Percentiles rank a stretch among this genome's conserved stretches.
These are phyloP conservation scores for Xanthia icteritia DNA, from an alignment of 2,888 invertebrate species.

Conservation along the genomic window DNA sequence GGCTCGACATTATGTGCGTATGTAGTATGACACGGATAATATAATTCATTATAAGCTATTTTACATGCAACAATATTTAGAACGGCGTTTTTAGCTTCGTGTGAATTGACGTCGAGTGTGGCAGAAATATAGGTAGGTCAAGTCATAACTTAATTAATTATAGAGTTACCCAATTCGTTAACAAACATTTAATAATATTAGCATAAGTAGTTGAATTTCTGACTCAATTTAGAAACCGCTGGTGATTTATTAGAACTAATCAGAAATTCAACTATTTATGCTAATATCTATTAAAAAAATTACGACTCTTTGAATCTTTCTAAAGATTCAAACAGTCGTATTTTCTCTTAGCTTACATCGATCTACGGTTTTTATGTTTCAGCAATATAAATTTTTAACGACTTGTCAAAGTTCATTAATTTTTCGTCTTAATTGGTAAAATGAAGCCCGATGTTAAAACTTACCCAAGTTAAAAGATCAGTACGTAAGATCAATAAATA, in stretches of 20 bases:
- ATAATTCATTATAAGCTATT: conserved; percentile 6
- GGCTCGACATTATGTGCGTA: conserved; percentile 26
- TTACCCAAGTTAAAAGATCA: conserved; percentile 74
- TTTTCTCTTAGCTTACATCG: neutral
- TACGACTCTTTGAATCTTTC: too few species aligned
- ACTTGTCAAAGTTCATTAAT: conserved; percentile 48
- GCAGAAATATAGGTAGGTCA: too few species aligned
- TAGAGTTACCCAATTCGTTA: neutral
- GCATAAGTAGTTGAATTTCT: neutral
- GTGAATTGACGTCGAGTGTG: neutral
- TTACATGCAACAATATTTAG: neutral
- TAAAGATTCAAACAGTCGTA: neutral
- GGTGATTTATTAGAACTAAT: neutral
- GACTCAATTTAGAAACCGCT: neutral
- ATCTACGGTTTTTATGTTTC: conserved; percentile 31
- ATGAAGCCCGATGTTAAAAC: conserved; percentile 65
- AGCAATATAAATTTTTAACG: conserved; percentile 24
- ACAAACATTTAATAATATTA: neutral
- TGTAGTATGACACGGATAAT: conserved; percentile 35
- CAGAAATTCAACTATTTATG: too few species aligned
- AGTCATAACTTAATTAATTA: neutral
- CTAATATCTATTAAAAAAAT: too few species aligned
- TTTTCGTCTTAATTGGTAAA: conserved; percentile 61
- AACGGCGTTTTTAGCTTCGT: conserved; percentile 10
- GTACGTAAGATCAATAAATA: conserved; percentile 79